phyloP scores from a whole-genome alignment of 1,140 invertebrate genomes.

The Phortica variegata region DNA sequence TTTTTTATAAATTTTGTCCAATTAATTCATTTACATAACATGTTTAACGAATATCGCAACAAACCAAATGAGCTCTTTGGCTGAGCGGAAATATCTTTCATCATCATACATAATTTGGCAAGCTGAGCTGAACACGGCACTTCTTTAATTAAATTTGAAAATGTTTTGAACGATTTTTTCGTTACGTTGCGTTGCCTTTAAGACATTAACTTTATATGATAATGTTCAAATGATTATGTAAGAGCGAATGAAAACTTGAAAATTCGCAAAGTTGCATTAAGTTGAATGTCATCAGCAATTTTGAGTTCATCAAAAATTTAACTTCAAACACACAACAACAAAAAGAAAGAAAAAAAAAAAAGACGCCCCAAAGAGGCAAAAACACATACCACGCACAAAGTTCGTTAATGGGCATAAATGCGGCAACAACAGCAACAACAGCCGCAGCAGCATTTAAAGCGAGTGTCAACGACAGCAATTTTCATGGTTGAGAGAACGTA shows the following conservation, averaged over 20 bases:
- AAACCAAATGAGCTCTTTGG: no score
- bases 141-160: no score
- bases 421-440: conserved; percentile 37
- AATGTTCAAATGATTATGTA: background rate
- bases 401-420: conserved; percentile 48
- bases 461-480: conserved; percentile 31
- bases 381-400: conserved; percentile 30
- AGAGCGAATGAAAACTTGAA: background rate
- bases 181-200: conserved; percentile 9
- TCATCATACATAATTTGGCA: no score
- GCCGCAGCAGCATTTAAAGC: no score
- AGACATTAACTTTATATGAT: background rate
- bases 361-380: conserved; percentile 24
- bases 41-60: no score
- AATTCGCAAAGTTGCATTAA: conserved; percentile 21
- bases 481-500: conserved; percentile 25
- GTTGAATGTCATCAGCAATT: conserved; percentile 44
- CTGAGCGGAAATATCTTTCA: no score
- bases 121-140: no score
- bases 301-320: conserved; percentile 49
- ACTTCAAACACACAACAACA: conserved; percentile 12
- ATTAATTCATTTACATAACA: background rate
- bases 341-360: background rate
- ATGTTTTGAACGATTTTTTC: conserved; percentile 14
- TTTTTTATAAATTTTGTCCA: background rate